These are phyloP conservation scores for Myotis myotis DNA, from an alignment of 2,797 vertebrate genomes.

Conservation along the genomic window DNA sequence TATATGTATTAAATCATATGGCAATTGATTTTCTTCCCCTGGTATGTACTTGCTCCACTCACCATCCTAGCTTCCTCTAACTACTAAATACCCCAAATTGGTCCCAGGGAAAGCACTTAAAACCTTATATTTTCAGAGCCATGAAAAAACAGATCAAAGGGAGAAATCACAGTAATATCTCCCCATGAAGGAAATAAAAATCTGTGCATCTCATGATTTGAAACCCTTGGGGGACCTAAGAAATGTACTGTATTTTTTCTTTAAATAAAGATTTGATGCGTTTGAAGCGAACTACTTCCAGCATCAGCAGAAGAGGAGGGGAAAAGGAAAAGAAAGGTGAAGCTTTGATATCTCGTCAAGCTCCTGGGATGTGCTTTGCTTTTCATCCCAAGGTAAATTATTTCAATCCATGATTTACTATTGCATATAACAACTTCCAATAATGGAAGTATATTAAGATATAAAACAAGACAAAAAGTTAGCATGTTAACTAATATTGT, in stretches of 20 bases:
- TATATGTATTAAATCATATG: background rate
- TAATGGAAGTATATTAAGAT: background rate
- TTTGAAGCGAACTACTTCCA: conserved; percentile 82
- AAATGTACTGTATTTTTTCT: background rate
- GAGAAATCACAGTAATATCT: background rate
- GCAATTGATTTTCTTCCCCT: background rate
- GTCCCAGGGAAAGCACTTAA: background rate
- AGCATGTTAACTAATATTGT: background rate
- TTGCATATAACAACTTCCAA: background rate
- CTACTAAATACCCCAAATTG: background rate
- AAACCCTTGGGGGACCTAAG: background rate
- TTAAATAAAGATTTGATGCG: conserved; percentile 89
- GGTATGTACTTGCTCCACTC: background rate
- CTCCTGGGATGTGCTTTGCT: conserved; percentile 92
- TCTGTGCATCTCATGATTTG: background rate
- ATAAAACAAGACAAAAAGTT: background rate
- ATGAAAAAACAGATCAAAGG: background rate
- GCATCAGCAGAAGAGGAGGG: conserved; percentile 68
- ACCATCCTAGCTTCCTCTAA: background rate
- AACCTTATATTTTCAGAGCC: background rate
- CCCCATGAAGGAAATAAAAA: background rate
- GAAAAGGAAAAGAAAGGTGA: conserved; percentile 82
- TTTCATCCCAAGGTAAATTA: conserved; percentile 89
- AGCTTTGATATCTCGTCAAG: conserved; percentile 84
- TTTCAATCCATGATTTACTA: conserved; percentile 55